Conservation (phyloP, 2,797 vertebrate genomes). For the Syngnathus acus region DNA sequence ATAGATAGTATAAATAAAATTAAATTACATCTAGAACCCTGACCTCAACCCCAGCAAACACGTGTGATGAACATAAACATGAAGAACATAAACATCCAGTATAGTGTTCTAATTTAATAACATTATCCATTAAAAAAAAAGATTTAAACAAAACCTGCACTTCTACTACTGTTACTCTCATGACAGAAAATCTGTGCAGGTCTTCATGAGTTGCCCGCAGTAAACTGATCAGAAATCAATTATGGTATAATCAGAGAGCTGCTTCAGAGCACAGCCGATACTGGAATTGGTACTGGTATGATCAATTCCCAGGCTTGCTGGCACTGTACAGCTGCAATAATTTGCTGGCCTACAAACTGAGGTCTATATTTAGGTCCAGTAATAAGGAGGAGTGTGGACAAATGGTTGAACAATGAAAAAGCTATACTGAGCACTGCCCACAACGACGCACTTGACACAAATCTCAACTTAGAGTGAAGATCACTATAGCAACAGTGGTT, state of each 20-base stretch:
- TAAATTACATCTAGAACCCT: too few species aligned
- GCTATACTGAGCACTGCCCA: conserved; percentile 16
- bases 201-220: not conserved
- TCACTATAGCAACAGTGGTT: conserved; percentile 57
- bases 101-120: too few species aligned
- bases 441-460: conserved; percentile 8
- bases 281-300: too few species aligned
- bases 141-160: too few species aligned
- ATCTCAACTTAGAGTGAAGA: conserved; percentile 39
- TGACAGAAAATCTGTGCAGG: not conserved
- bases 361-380: not conserved
- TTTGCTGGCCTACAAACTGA: not conserved
- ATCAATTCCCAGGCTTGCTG: not conserved
- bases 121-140: too few species aligned
- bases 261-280: not conserved
- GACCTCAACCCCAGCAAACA: too few species aligned
- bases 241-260: not conserved
- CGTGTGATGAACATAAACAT: too few species aligned
- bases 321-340: conserved; percentile 3
- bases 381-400: not conserved
- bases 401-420: conserved; percentile 34
- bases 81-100: too few species aligned
- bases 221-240: not conserved
- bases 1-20: too few species aligned
- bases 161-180: too few species aligned